Percentiles rank a stretch among this genome's conserved stretches.
Evolutionary conservation across 2,113 vertebrate genomes (phyloP).

Genomic region (Solenodon paradoxus): DNA sequence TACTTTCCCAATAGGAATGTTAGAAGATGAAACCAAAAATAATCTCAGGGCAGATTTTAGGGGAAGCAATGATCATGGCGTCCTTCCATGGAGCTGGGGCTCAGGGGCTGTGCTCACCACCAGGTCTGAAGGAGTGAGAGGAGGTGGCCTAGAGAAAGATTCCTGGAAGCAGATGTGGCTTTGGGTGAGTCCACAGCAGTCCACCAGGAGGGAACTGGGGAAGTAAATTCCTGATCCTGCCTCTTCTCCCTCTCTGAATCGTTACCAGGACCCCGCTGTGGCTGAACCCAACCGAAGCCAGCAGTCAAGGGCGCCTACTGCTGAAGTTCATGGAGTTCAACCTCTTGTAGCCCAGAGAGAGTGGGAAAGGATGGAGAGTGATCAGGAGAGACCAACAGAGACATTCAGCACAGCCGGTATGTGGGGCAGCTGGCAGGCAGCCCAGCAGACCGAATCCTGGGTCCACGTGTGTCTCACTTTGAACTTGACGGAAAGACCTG

Average conservation of each 20-base stretch:
- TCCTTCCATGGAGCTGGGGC: neutral
- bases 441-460: neutral
- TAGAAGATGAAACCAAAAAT: neutral
- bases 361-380: neutral
- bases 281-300: neutral
- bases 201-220: neutral
- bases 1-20: neutral
- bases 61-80: neutral
- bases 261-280: neutral
- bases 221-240: neutral
- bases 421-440: neutral
- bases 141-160: neutral
- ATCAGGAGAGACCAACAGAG: neutral
- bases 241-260: neutral
- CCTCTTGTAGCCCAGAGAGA: neutral
- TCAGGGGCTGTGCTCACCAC: too few relatives aligned
- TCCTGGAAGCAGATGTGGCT: neutral
- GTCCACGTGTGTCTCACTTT: neutral
- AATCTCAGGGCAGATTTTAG: neutral
- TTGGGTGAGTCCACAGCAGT: neutral
- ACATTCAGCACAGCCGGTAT: neutral
- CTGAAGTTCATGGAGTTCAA: neutral
- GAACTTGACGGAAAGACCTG: neutral
- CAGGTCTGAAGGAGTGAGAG: neutral
- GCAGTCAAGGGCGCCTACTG: neutral